Conservation (phyloP, 2,113 vertebrate species). For the Barnardius zonarius region DNA sequence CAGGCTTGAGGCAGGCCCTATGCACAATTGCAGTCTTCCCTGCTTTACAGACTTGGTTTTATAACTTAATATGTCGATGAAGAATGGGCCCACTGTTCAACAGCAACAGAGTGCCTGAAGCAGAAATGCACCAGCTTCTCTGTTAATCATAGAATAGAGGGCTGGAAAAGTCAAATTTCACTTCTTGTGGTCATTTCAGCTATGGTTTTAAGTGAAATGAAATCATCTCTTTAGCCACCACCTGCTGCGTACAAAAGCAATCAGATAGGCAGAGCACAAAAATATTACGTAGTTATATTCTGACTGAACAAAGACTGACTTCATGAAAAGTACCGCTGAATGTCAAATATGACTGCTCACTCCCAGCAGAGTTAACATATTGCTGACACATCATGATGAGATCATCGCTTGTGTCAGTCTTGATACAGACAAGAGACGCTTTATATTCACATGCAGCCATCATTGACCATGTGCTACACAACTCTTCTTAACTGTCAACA, state of each 20-base stretch:
- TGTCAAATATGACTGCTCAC: neutral
- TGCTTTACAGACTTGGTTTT: neutral
- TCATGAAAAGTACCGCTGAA: neutral
- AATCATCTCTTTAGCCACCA: neutral
- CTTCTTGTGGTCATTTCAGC: neutral
- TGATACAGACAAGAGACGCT: neutral
- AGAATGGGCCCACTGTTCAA: neutral
- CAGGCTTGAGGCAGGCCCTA: neutral
- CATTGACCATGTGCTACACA: neutral
- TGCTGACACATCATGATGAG: neutral
- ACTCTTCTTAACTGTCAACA: neutral
- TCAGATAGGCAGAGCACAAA: neutral
- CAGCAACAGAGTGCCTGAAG: neutral
- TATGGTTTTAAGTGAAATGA: neutral
- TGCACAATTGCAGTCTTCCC: neutral
- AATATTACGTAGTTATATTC: neutral
- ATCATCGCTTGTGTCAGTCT: neutral
- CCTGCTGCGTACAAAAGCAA: neutral
- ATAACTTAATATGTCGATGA: neutral
- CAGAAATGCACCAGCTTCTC: neutral
- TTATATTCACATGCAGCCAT: neutral
- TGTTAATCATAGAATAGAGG: neutral
- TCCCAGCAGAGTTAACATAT: neutral
- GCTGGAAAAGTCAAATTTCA: neutral
- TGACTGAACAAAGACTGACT: neutral